These are phyloP conservation scores for Phenacoccus solenopsis DNA, from an alignment of 1,140 invertebrate genomes.

Conservation along the genomic window DNA sequence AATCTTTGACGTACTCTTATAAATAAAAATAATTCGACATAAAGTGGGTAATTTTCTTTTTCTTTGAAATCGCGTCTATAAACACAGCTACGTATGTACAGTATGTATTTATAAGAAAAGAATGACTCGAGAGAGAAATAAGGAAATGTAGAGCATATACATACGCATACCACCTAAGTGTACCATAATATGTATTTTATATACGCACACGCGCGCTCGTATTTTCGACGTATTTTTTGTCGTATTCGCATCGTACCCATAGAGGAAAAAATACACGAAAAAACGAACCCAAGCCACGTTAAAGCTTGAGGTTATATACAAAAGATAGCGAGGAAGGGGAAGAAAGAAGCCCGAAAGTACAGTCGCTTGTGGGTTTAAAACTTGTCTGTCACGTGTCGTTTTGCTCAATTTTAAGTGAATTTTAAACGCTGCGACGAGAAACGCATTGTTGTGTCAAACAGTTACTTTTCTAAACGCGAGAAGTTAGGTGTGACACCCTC, in stretches of 20 bases:
- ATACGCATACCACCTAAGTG: no score
- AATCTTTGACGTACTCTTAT: no score
- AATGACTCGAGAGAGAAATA: no score
- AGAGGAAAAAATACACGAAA: not conserved
- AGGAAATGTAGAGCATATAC: no score
- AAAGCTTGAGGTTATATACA: not conserved
- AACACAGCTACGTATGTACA: no score
- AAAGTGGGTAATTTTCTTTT: no score
- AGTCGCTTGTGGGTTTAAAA: not conserved
- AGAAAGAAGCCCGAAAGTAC: not conserved
- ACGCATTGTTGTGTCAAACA: constrained; percentile 1
- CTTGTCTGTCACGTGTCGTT: constrained; percentile 16
- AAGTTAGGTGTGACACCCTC: constrained; percentile 9
- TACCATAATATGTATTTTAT: no score
- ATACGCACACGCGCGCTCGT: no score
- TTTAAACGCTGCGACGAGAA: constrained; percentile 4
- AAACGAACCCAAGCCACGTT: not conserved
- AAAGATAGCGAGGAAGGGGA: not conserved
- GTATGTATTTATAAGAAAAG: no score
- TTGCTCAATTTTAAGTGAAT: constrained; percentile 8
- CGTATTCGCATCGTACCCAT: not conserved
- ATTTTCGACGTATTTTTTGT: no score
- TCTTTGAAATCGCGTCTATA: no score
- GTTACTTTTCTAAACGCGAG: constrained; percentile 12
- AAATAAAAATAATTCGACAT: no score